Evolutionary conservation across 2,113 vertebrate genomes (phyloP), one percentile per base, ranked within the genome.

Genomic region (Seriola rivoliana): DNA sequence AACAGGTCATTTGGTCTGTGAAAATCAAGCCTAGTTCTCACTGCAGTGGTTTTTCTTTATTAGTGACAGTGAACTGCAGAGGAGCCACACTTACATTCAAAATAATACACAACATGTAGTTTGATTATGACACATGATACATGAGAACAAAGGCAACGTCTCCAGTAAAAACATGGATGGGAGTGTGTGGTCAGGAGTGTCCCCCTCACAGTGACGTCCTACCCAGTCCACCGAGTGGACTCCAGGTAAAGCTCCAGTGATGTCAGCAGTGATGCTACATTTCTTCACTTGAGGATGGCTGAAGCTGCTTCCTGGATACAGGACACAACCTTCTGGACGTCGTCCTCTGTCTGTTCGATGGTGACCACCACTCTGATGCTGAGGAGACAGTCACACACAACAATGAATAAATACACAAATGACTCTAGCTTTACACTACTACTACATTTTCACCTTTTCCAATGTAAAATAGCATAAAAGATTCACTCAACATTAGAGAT

Each of bases 341-440:
- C 97, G 77, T 97, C 92, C 14, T 97, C 95, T 0, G 96, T 97
- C 84, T 99, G 97, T 84, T 99, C 95, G 34, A 98, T 88, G 4
- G 97, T 98, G 80, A 99, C 78, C 81, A 99, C 97, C 71, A 99
- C 96, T 72, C 98, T 94, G 84, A 99, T 97, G 85, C 98, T 99
- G 94, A 52, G 84, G 90, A 92, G 16, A 67, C 38, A 84, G 42
- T 67, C 29, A 88, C n/a, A 55, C 55, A 76, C 55, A 52, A 11
- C n/a, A 44, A 34, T 17, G 17, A 1, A 14, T 4, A 23, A 2
- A 8, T 23, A 42, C 40, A 42, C 40, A 9, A 9, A 36, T 6
- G 34, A 36, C 6, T 36, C 34, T 36, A 36, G 5, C 6, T 4
- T 36, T 5, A 36, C 34, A 36, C 34, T 6, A 36, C 5, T 36